phyloP scores from a whole-genome alignment of 2,888 invertebrate species.

The Ophioninae sp. region DNA sequence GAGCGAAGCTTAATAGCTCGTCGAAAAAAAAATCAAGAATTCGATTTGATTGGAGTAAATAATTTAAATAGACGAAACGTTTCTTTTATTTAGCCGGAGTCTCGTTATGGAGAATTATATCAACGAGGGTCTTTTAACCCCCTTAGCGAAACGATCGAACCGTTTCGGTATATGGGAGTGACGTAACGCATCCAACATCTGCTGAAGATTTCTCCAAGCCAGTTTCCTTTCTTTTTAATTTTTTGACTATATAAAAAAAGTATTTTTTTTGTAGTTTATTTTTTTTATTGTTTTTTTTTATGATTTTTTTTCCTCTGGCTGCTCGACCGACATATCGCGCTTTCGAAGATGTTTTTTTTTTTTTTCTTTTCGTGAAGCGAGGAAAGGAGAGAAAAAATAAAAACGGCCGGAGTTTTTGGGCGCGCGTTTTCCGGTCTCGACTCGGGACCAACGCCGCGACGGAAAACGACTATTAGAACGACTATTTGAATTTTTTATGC shows the following conservation, averaged over 20 bases:
- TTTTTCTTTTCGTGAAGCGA: slow-evolving; percentile 40
- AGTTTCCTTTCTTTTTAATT: slow-evolving; percentile 2
- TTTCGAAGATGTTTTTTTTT: slow-evolving; percentile 34
- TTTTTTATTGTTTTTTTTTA: slow-evolving; percentile 12
- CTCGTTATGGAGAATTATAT: slow-evolving; percentile 34
- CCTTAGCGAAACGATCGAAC: slow-evolving; percentile 33
- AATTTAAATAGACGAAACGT: slow-evolving; percentile 4
- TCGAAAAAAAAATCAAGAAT: neutral
- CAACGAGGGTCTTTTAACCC: slow-evolving; percentile 11
- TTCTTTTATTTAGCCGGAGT: neutral
- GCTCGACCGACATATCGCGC: slow-evolving; percentile 34
- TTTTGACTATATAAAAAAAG: slow-evolving; percentile 35
- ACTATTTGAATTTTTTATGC: slow-evolving; percentile 44
- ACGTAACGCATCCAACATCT: slow-evolving; percentile 55
- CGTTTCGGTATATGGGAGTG: slow-evolving; percentile 35
- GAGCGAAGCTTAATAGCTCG: neutral
- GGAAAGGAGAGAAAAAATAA: slow-evolving; percentile 25
- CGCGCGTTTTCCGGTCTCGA: slow-evolving; percentile 33
- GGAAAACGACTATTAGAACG: slow-evolving; percentile 24
- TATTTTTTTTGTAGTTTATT: slow-evolving; percentile 8
- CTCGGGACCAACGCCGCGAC: slow-evolving; percentile 51
- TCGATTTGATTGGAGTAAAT: slow-evolving; percentile 1
- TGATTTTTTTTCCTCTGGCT: slow-evolving; percentile 29
- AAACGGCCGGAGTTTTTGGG: neutral
- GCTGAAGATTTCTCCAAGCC: slow-evolving; percentile 36